Percentiles rank a stretch among this genome's conserved stretches.
Evolutionary conservation across 2,888 invertebrate species (phyloP).

Genomic region (Plebejus argus): DNA sequence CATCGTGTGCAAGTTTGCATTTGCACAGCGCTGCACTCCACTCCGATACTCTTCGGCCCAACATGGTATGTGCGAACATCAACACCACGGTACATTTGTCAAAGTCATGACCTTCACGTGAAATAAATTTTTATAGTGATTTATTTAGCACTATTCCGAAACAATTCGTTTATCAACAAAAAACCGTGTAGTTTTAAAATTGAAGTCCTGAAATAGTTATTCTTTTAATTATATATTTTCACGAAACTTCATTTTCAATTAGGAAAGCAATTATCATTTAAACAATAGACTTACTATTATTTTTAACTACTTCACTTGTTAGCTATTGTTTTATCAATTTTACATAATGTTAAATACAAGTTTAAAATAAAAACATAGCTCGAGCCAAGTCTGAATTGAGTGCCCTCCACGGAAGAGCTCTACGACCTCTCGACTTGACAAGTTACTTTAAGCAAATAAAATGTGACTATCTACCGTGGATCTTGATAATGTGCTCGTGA

Average conservation of each 20-base stretch:
- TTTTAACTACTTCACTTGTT: too few species aligned
- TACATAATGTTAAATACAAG: slow-evolving; percentile 1
- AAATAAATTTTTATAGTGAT: background rate
- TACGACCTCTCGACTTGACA: slow-evolving; percentile 21
- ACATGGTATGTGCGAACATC: too few species aligned
- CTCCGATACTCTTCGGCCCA: too few species aligned
- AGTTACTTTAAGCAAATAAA: slow-evolving; percentile 31
- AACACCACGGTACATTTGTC: background rate
- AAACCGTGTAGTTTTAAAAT: too few species aligned
- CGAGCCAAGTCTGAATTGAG: slow-evolving; percentile 24
- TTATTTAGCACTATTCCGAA: background rate
- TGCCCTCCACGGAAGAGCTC: slow-evolving; percentile 22
- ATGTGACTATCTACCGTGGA: slow-evolving; percentile 15
- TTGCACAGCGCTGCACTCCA: too few species aligned
- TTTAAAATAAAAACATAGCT: slow-evolving; percentile 23
- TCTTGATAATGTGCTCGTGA: slow-evolving; percentile 13
- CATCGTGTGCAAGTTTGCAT: too few species aligned
- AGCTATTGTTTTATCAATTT: background rate
- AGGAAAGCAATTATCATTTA: too few species aligned
- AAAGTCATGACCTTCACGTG: background rate
- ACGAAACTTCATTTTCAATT: background rate
- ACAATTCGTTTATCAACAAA: too few species aligned
- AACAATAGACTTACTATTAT: too few species aligned
- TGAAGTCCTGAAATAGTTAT: background rate
- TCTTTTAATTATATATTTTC: background rate